Evolutionary conservation across 2,797 vertebrate genomes (phyloP).

Genomic region (Thaleichthys pacificus): DNA sequence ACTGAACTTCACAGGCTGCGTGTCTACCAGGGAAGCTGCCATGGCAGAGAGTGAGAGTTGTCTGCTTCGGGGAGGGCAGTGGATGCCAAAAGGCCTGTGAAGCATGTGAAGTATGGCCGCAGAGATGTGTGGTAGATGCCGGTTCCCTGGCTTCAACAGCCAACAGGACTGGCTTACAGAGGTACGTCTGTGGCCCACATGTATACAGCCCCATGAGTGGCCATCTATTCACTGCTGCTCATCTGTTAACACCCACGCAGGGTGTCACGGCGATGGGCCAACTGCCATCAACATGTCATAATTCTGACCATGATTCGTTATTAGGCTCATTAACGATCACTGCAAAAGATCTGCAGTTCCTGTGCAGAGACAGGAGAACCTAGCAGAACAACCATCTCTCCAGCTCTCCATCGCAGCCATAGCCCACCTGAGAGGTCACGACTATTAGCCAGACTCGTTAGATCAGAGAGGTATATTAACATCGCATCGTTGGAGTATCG

Average conservation of each 20-base stretch:
- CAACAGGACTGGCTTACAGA: slow-evolving; percentile 10
- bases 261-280: neutral
- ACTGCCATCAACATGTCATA: neutral
- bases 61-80: neutral
- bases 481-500: too few relatives aligned
- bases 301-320: too few relatives aligned
- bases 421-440: too few relatives aligned
- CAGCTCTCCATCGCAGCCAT: too few relatives aligned
- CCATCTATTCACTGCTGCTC: neutral
- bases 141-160: slow-evolving; percentile 1
- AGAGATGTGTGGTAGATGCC: slow-evolving; percentile 7
- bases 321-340: too few relatives aligned
- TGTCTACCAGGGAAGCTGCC: slow-evolving; percentile 13
- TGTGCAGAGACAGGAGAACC: too few relatives aligned
- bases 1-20: slow-evolving; percentile 9
- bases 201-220: neutral
- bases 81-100: slow-evolving; percentile 15
- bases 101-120: slow-evolving; percentile 14
- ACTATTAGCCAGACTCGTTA: too few relatives aligned
- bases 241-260: neutral
- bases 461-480: too few relatives aligned
- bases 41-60: slow-evolving; percentile 7
- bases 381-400: too few relatives aligned
- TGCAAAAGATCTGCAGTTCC: too few relatives aligned
- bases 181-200: slow-evolving; percentile 13